Conservation (phyloP, 2,888 invertebrate genomes). For the Dicranocentrus wangi region DNA sequence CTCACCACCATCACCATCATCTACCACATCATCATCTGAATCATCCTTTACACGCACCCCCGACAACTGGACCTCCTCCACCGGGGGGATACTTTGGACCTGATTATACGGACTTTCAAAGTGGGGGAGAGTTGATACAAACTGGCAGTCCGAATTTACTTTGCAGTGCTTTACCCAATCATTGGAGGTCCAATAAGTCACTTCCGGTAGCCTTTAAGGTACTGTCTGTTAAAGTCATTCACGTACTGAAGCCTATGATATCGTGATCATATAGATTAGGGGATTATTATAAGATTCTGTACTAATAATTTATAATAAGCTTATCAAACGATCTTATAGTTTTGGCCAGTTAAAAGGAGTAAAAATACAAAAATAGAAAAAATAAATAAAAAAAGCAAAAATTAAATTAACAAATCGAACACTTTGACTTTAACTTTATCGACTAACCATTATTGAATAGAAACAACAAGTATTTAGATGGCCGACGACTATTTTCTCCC, state of each 20-base stretch:
- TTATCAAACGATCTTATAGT: too few relatives aligned
- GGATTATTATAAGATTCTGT: too few relatives aligned
- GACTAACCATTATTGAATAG: too few relatives aligned
- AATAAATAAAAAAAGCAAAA: too few relatives aligned
- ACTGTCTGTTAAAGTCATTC: constrained; percentile 3
- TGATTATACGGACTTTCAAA: constrained; percentile 71
- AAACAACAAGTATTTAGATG: too few relatives aligned
- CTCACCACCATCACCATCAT: constrained; percentile 63
- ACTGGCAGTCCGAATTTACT: constrained; percentile 97
- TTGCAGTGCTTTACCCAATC: constrained; percentile 92
- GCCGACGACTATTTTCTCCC: too few relatives aligned
- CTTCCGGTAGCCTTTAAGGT: constrained; percentile 89
- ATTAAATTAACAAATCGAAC: too few relatives aligned
- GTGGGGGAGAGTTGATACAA: constrained; percentile 85
- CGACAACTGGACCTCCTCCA: constrained; percentile 47
- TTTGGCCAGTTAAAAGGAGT: too few relatives aligned
- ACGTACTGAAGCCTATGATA: neutral
- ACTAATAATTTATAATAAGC: too few relatives aligned
- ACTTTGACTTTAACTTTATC: too few relatives aligned
- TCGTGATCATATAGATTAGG: too few relatives aligned
- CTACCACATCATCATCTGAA: constrained; percentile 54
- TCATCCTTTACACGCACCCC: constrained; percentile 51
- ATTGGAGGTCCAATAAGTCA: constrained; percentile 99
- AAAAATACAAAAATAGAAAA: too few relatives aligned
- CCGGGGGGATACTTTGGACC: constrained; percentile 69